Evolutionary conservation across 2,888 invertebrate species (phyloP).

Genomic region (Plemyria rubiginata): DNA sequence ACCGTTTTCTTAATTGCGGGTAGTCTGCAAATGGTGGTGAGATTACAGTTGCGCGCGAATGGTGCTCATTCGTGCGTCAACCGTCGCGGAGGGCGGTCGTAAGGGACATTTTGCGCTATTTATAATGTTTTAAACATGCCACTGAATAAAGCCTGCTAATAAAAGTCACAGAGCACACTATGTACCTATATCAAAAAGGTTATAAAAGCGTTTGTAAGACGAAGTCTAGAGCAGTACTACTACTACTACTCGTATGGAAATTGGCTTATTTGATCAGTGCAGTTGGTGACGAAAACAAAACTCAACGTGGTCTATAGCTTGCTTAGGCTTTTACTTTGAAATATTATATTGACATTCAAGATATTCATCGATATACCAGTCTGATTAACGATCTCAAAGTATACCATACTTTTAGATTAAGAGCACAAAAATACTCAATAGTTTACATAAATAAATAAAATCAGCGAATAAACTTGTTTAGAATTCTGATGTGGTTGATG

Average conservation of each 20-base stretch:
- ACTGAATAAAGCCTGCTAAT: constrained; percentile 18
- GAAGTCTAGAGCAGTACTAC: no score
- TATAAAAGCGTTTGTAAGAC: neutral
- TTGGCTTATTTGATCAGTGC: no score
- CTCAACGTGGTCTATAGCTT: no score
- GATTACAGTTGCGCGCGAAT: constrained; percentile 52
- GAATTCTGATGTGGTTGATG: neutral
- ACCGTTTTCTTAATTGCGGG: constrained; percentile 47
- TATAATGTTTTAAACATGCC: constrained; percentile 32
- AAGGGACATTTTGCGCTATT: constrained; percentile 39
- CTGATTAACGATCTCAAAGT: no score
- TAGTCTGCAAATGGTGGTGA: constrained; percentile 58
- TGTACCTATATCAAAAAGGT: constrained; percentile 1
- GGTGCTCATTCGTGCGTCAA: constrained; percentile 55
- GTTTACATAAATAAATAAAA: no score
- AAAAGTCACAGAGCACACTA: constrained; percentile 17
- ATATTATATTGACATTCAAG: no score
- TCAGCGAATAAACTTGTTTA: neutral
- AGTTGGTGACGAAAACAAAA: no score
- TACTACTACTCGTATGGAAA: no score
- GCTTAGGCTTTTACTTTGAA: no score
- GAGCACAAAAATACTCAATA: no score
- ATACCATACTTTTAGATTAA: no score
- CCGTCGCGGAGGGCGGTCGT: constrained; percentile 47
- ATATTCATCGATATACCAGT: no score